Conservation (phyloP, 2,888 invertebrate genomes). For the Bembecia ichneumoniformis region DNA sequence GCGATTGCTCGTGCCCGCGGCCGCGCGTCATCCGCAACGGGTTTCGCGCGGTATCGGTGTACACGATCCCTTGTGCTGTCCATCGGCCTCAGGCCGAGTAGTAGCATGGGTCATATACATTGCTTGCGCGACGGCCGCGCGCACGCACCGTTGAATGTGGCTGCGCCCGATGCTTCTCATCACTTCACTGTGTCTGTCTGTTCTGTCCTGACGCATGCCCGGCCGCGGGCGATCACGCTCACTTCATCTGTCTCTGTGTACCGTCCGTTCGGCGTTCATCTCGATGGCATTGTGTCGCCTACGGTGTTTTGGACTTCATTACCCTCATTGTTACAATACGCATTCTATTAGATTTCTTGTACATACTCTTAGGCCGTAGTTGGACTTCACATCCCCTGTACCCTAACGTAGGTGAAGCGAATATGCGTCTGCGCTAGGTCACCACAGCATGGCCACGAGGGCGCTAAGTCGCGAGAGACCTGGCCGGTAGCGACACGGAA, state of each 20-base stretch:
- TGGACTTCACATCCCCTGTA: constrained; percentile 26
- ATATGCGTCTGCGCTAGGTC: constrained; percentile 27
- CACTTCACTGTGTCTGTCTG: constrained; percentile 72
- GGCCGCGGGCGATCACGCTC: constrained; percentile 69
- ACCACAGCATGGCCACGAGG: constrained; percentile 8
- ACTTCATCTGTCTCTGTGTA: constrained; percentile 70
- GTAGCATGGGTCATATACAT: constrained; percentile 68
- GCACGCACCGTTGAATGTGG: constrained; percentile 71
- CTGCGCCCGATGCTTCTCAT: constrained; percentile 72
- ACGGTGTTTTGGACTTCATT: constrained; percentile 59
- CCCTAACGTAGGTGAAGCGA: constrained; percentile 14
- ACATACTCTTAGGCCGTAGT: constrained; percentile 60
- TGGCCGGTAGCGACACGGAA: constrained; percentile 69
- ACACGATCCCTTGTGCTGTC: constrained; percentile 67
- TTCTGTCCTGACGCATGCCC: constrained; percentile 61
- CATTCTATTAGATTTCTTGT: constrained; percentile 69
- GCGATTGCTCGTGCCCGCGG: constrained; percentile 30
- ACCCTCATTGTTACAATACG: constrained; percentile 64
- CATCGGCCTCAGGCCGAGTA: constrained; percentile 55
- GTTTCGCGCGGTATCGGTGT: constrained; percentile 53
- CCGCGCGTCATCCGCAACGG: constrained; percentile 44
- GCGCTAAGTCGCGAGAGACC: not conserved
- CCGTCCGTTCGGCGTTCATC: constrained; percentile 66
- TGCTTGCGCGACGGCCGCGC: constrained; percentile 70
- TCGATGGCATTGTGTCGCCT: constrained; percentile 61